These are phyloP conservation scores for Australoheros scitulus DNA, from an alignment of 2,113 vertebrate species.

Conservation along the genomic window DNA sequence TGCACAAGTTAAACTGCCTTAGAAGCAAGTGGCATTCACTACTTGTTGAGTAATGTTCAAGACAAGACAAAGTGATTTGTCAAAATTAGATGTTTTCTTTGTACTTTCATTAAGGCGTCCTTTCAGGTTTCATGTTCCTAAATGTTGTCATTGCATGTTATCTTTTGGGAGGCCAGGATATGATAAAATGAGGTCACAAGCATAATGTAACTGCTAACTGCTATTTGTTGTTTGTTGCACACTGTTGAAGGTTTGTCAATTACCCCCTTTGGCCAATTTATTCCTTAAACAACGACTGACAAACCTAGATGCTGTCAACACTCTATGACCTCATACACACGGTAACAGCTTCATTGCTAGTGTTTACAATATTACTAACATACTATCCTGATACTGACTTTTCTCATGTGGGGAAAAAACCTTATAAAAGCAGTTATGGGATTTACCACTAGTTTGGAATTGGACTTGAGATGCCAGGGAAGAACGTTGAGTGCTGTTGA, in stretches of 20 bases:
- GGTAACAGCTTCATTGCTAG: constrained; percentile 22
- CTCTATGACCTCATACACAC: constrained; percentile 7
- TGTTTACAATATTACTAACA: constrained; percentile 40
- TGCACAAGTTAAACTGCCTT: constrained; percentile 43
- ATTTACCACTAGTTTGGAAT: constrained; percentile 56
- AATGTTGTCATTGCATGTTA: neutral
- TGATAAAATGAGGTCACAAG: constrained; percentile 54
- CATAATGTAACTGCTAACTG: constrained; percentile 4
- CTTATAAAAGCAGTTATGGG: constrained; percentile 49
- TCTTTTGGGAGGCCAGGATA: constrained; percentile 38
- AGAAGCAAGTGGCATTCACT: constrained; percentile 33
- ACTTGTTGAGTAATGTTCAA: neutral
- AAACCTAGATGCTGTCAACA: constrained; percentile 28
- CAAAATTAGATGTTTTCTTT: neutral
- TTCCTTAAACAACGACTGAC: constrained; percentile 41
- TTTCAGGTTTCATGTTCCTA: constrained; percentile 32
- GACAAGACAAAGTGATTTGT: constrained; percentile 16
- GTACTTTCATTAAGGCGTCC: neutral
- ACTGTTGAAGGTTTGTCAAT: neutral
- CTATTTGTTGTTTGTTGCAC: constrained; percentile 22
- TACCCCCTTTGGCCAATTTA: constrained; percentile 23
- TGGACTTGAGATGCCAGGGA: constrained; percentile 25
- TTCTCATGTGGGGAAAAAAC: constrained; percentile 51
- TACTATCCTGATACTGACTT: constrained; percentile 49
- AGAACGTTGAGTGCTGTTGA: constrained; percentile 18